Evolutionary conservation across 2,113 vertebrate species (phyloP), one percentile per base, ranked within the genome.

Genomic region (Aspidoscelis tigris): DNA sequence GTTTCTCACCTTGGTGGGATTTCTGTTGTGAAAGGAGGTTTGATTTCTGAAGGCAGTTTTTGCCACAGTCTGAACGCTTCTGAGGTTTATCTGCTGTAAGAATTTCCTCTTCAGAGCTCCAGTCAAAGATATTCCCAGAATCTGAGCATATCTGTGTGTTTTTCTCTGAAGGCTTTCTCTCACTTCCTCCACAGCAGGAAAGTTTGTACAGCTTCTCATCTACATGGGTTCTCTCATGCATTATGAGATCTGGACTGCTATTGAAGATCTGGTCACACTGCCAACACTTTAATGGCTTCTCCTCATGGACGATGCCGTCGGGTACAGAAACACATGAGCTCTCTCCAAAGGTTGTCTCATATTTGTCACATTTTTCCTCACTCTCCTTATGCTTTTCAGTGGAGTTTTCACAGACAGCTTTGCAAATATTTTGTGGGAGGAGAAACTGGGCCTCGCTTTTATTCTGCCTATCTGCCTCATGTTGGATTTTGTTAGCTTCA

Each of bases 181-280:
- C 84, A 22, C 70, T 89, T 80, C 87, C 93, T 21, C 92, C 90
- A 53, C 94, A 95, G 81, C 94, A 93, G 39, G 90, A 86, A 64
- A 96, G 97, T 44, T 93, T 87, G 74, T 95, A 97, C 1, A 96
- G 95, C 72, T 97, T 97, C 58, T 97, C 97, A 65, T 96, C 97
- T 2, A 96, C 94, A 61, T 98, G 97, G 33, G 95, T 95, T 84
- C 96, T 95, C 93, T 95, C 96, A 85, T 98, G 97, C 80, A 97
- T 97, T 84, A 96, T 96, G 61, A 97, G 94, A 72, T 96, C 95
- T 3, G 96, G 96, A 61, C 96, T 96, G 87, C 96, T 96, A 43
- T 90, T 96, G 84, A 98, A 98, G 77, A 96, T 97, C 91, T 97
- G 97, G 77, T 96, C 95, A 87, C 97, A 98, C 89, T 89, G 84